Evolutionary conservation across 2,888 invertebrate species (phyloP).

Genomic region (Trachelus troglodyta): DNA sequence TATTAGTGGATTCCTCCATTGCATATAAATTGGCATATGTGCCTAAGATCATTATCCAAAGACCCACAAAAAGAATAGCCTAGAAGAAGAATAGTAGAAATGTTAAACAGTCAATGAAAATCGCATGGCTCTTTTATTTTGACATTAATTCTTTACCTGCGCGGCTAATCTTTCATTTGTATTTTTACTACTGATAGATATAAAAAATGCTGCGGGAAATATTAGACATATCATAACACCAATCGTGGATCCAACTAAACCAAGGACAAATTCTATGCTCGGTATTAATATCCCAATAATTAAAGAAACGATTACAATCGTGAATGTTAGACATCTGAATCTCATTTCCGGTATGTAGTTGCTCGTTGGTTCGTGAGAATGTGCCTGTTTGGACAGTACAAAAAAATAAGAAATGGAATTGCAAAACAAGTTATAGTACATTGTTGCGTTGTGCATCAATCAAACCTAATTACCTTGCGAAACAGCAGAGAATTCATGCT

Average conservation of each 20-base stretch:
- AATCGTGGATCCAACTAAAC: constrained; percentile 94
- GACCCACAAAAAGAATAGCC: constrained; percentile 82
- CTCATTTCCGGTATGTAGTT: constrained; percentile 85
- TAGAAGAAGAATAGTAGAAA: constrained; percentile 48
- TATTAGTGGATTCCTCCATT: constrained; percentile 72
- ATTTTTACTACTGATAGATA: constrained; percentile 84
- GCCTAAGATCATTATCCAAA: constrained; percentile 89
- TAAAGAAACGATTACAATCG: constrained; percentile 81
- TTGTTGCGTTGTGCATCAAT: neutral
- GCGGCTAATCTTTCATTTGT: constrained; percentile 86
- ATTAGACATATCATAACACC: constrained; percentile 94
- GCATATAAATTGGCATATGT: constrained; percentile 90
- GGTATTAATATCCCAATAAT: constrained; percentile 88
- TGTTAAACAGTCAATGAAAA: constrained; percentile 14
- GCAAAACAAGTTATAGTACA: neutral
- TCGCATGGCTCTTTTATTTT: constrained; percentile 1
- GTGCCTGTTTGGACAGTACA: constrained; percentile 68
- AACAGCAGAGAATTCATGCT: constrained; percentile 93
- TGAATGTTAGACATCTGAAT: constrained; percentile 85
- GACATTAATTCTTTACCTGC: constrained; percentile 70
- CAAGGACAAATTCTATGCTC: constrained; percentile 93
- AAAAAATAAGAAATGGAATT: neutral
- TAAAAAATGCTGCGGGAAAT: constrained; percentile 91
- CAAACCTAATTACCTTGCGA: constrained; percentile 73
- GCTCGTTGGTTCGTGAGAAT: constrained; percentile 74